Evolutionary conservation across 2,113 vertebrate species (phyloP).

Genomic region (Pogonocichla stellata): DNA sequence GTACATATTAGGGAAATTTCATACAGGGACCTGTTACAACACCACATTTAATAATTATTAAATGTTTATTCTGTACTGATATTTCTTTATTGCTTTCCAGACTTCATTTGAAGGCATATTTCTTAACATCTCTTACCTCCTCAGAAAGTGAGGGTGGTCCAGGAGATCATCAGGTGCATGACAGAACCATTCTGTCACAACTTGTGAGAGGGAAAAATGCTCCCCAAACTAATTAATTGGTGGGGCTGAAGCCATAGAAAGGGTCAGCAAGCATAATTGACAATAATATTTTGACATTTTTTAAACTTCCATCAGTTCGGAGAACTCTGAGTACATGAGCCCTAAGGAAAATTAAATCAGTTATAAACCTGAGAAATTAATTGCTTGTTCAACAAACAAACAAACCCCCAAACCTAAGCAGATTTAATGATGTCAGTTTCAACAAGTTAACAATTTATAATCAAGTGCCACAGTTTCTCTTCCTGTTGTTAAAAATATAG

Average conservation of each 20-base stretch:
- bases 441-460: neutral
- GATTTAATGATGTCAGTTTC: neutral
- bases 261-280: neutral
- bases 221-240: neutral
- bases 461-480: neutral
- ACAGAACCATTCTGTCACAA: neutral
- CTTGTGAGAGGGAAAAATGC: neutral
- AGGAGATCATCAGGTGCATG: neutral
- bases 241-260: neutral
- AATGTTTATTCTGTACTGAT: neutral
- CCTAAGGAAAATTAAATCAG: neutral
- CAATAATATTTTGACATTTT: neutral
- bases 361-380: neutral
- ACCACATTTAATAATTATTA: neutral
- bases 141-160: neutral
- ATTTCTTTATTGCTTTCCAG: neutral
- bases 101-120: neutral
- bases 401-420: neutral
- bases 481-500: neutral
- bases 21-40: neutral
- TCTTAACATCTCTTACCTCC: neutral
- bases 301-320: neutral
- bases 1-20: neutral
- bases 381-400: neutral
- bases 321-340: fast-evolving